phyloP scores from a whole-genome alignment of 1,140 invertebrate genomes.

The Lordiphosa stackelbergi region DNA sequence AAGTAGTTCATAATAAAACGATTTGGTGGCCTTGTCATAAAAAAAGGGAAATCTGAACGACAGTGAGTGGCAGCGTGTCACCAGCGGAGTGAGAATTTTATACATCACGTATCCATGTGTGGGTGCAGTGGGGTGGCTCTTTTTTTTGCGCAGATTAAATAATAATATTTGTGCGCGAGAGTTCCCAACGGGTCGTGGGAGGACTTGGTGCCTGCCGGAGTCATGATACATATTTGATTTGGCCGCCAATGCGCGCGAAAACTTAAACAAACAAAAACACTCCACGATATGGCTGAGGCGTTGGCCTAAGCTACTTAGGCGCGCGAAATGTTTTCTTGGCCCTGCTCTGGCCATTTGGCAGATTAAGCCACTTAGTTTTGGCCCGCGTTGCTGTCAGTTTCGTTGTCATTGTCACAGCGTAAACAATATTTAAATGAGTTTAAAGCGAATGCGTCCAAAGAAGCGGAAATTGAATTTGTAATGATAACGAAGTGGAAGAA shows the following conservation, averaged over 20 bases:
- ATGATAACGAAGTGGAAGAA: constrained; percentile 24
- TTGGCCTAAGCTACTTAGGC: constrained; percentile 52
- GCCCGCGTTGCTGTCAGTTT: constrained; percentile 15
- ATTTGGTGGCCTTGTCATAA: constrained; percentile 54
- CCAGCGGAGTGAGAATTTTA: constrained; percentile 33
- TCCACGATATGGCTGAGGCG: constrained; percentile 22
- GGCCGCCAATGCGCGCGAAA: constrained; percentile 43
- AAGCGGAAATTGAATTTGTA: constrained; percentile 72
- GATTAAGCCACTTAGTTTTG: constrained; percentile 67
- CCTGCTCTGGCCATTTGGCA: constrained; percentile 48
- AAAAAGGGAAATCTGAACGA: constrained; percentile 11
- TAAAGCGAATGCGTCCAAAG: constrained; percentile 26
- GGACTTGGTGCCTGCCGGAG: constrained; percentile 17
- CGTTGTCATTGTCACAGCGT: constrained; percentile 34
- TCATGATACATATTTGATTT: constrained; percentile 47
- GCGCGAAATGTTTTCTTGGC: constrained; percentile 51
- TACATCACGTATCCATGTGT: constrained; percentile 9
- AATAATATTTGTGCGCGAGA: constrained; percentile 65
- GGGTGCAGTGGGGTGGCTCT: constrained; percentile 1
- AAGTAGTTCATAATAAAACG: constrained; percentile 71
- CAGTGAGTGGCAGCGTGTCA: constrained; percentile 23
- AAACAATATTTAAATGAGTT: constrained; percentile 67
- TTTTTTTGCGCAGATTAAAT: constrained; percentile 62
- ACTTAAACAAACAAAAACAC: constrained; percentile 46
- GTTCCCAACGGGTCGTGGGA: constrained; percentile 28